Percentiles rank a stretch among this genome's conserved stretches.
Conservation (phyloP, 2,888 invertebrate species). For the Creontiades dilutus region DNA sequence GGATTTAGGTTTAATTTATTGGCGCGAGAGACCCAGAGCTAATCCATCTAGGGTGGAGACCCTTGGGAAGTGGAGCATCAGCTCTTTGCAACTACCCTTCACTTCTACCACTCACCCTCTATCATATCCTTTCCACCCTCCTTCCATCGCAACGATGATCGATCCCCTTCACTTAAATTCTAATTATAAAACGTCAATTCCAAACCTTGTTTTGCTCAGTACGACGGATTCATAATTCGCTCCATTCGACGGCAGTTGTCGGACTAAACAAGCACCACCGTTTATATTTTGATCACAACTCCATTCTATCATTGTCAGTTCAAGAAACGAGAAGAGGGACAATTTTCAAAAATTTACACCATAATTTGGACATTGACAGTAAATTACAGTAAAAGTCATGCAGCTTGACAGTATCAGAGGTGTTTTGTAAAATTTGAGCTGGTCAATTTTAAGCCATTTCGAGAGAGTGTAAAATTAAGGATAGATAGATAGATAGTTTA, state of each 20-base stretch:
- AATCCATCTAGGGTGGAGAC: slow-evolving; percentile 7
- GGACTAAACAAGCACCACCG: too few species aligned
- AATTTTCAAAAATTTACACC: too few species aligned
- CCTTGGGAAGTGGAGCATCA: slow-evolving; percentile 7
- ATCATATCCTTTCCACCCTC: not conserved
- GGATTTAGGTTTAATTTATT: not conserved
- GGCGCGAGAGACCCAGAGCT: slow-evolving; percentile 25
- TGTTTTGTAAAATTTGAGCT: too few species aligned
- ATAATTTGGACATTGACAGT: too few species aligned
- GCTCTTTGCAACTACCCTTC: not conserved
- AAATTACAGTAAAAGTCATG: too few species aligned
- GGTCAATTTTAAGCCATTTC: too few species aligned
- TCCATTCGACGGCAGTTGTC: not conserved
- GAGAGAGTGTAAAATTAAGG: too few species aligned
- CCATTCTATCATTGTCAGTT: too few species aligned
- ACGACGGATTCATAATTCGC: not conserved
- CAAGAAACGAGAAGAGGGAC: too few species aligned
- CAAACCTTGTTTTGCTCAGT: not conserved
- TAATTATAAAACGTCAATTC: slow-evolving; percentile 35
- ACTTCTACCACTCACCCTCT: not conserved
- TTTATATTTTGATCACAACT: too few species aligned
- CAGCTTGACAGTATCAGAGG: too few species aligned
- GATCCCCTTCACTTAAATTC: not conserved
- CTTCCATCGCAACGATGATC: not conserved
- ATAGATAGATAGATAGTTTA: too few species aligned